Conservation (phyloP, 2,888 invertebrate genomes). For the Noctuana brunneofusca region DNA sequence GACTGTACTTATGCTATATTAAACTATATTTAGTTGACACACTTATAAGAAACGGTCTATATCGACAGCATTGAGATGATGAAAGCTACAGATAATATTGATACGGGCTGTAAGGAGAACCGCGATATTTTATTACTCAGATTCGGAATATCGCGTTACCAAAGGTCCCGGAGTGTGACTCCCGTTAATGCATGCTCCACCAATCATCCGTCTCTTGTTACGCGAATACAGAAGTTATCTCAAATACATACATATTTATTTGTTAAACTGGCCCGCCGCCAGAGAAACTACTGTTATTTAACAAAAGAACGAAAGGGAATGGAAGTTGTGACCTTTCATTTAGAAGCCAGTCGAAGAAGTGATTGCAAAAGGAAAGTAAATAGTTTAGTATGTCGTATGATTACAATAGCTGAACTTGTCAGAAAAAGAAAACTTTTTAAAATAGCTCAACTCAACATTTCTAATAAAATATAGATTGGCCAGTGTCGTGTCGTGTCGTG, state of each 20-base stretch:
- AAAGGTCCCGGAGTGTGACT: conserved; percentile 69
- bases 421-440: not conserved
- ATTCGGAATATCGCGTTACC: conserved; percentile 70
- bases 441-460: not conserved
- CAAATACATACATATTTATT: conserved; percentile 25
- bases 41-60: conserved; percentile 11
- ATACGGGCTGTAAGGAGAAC: conserved; percentile 34
- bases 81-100: conserved; percentile 29
- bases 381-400: not conserved
- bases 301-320: conserved; percentile 11
- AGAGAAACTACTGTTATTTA: not conserved
- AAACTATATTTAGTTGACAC: conserved; percentile 10
- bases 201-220: conserved; percentile 67
- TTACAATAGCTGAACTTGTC: not conserved
- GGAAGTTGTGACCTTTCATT: not conserved
- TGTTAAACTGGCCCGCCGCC: not conserved
- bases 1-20: not conserved
- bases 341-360: not conserved
- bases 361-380: conserved; percentile 8
- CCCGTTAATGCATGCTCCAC: conserved; percentile 73
- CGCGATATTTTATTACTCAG: conserved; percentile 41
- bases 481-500: not conserved
- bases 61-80: conserved; percentile 21
- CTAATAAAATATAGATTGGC: not conserved
- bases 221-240: conserved; percentile 43